Evolutionary conservation across 2,113 vertebrate genomes (phyloP), one percentile per base, ranked within the genome.

Genomic region (Amblyornis subalaris): DNA sequence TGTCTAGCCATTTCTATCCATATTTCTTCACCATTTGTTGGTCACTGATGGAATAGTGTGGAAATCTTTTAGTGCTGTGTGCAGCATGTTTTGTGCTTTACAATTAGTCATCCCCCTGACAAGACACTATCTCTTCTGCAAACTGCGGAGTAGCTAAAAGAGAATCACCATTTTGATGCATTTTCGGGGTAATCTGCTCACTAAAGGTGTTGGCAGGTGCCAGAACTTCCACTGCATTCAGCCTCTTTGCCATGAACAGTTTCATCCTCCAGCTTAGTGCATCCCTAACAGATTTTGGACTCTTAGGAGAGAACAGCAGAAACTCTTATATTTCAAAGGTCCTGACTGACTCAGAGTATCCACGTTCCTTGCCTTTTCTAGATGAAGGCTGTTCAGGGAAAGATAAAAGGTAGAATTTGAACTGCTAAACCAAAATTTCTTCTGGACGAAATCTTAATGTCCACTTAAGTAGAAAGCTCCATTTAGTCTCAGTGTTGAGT

Each of bases 21-120:
- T n/a, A 51, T 36, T 66, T 70, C 17, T 36, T 71, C 45, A n/a
- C 61, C 0, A 0, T 28, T 66, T 76, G 7, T n/a, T 51, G 40
- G 26, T 70, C 9, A 18, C 26, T 77, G 26, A n/a, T 8, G 65
- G 8, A 61, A 55, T 3, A 67, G 12, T 1, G 3, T n/a, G 21
- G 26, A 65, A 36, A 71, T 31, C 21, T 55, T 62, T 54, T 44
- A 26, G 4, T 29, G 31, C 25, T 33, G 5, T 42, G 8, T 36
- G 26, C 25, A 42, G 10, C 14, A 3, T 26, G 3, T 18, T 51
- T 66, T 75, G 22, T 75, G 17, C 31, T 79, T 73, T 51, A 29
- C 17, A 45, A 23, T 2, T 33, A 54, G 11, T 38, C 4, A 14
- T 18, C 3, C 14, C 5, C 8, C 23, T n/a, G 33, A 36, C 7